Evolutionary conservation across 2,113 vertebrate species (phyloP).

Genomic region (Todiramphus saurophagus): DNA sequence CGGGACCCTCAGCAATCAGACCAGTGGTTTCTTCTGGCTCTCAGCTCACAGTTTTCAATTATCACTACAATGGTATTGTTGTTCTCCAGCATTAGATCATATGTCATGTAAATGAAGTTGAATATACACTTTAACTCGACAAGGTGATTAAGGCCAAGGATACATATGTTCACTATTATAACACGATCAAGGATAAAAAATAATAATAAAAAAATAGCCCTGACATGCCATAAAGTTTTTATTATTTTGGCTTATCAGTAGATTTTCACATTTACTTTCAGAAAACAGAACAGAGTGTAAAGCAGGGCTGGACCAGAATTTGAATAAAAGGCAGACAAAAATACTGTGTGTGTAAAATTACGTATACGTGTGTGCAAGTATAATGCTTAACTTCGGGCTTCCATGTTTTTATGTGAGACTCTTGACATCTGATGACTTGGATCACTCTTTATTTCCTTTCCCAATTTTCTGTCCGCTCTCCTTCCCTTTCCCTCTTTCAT

Average conservation of each 20-base stretch:
- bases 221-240: slow-evolving; percentile 76
- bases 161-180: slow-evolving; percentile 82
- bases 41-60: slow-evolving; percentile 78
- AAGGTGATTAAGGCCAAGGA: slow-evolving; percentile 81
- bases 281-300: slow-evolving; percentile 64
- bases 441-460: not conserved
- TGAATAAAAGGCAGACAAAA: slow-evolving; percentile 47
- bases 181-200: slow-evolving; percentile 75
- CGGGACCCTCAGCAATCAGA: slow-evolving; percentile 79
- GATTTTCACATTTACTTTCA: slow-evolving; percentile 79
- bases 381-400: slow-evolving; percentile 36
- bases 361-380: not conserved
- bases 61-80: slow-evolving; percentile 83
- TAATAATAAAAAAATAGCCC: slow-evolving; percentile 49
- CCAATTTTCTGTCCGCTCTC: slow-evolving; percentile 18
- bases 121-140: slow-evolving; percentile 80
- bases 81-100: slow-evolving; percentile 82
- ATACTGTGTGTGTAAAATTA: slow-evolving; percentile 9
- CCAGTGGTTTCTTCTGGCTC: slow-evolving; percentile 78
- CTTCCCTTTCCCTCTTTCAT: slow-evolving; percentile 33
- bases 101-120: slow-evolving; percentile 83
- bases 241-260: slow-evolving; percentile 81
- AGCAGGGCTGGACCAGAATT: slow-evolving; percentile 8
- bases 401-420: slow-evolving; percentile 14
- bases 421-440: not conserved